Percentiles rank a stretch among this genome's conserved stretches.
phyloP scores from a whole-genome alignment of 1,140 invertebrate species.

The Achroia grisella region DNA sequence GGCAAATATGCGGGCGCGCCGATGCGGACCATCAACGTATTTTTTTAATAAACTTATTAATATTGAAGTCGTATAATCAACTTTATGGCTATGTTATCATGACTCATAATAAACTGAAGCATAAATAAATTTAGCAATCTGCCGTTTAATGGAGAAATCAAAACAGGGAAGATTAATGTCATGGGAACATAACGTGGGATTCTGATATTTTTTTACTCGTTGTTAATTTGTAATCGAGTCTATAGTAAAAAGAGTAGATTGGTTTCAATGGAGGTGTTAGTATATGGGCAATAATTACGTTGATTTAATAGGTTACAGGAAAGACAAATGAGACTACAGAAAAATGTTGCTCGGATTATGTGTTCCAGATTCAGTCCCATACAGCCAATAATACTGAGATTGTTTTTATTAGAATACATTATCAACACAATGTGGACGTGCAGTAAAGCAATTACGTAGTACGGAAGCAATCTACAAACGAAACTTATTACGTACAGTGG shows the following conservation, averaged over 20 bases:
- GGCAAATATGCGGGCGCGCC: conserved; percentile 50
- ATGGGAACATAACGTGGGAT: conserved; percentile 47
- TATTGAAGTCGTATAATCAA: conserved; percentile 4
- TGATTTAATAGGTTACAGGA: no score
- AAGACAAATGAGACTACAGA: no score
- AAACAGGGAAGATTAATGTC: conserved; percentile 59
- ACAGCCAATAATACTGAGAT: neutral
- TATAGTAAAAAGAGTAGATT: no score
- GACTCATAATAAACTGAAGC: conserved; percentile 1
- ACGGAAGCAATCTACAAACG: conserved; percentile 33
- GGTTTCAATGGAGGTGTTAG: no score
- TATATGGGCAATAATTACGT: no score
- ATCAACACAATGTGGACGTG: conserved; percentile 21
- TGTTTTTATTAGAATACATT: conserved; percentile 27
- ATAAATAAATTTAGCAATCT: conserved; percentile 36
- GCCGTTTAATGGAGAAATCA: conserved; percentile 47
- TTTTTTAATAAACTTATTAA: conserved; percentile 11
- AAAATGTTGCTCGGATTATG: no score
- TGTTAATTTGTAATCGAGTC: conserved; percentile 3
- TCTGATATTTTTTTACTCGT: conserved; percentile 16
- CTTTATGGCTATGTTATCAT: conserved; percentile 8
- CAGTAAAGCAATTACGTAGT: conserved; percentile 25
- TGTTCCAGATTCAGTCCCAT: no score
- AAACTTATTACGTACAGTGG: conserved; percentile 28
- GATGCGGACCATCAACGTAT: conserved; percentile 17